These are phyloP conservation scores for Mythimna albipuncta DNA, from an alignment of 2,888 invertebrate genomes.

Conservation along the genomic window DNA sequence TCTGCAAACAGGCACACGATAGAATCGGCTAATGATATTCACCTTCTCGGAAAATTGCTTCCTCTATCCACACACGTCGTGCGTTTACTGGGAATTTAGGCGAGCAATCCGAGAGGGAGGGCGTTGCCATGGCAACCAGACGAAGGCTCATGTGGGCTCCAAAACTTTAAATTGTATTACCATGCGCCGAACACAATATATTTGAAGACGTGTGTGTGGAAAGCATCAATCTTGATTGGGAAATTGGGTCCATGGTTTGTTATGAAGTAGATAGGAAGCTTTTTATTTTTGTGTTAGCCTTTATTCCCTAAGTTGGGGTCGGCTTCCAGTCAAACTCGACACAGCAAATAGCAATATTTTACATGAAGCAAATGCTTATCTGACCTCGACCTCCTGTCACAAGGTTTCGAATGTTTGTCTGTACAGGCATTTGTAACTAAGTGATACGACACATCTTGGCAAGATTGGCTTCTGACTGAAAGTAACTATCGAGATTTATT, in stretches of 20 bases:
- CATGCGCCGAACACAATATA: conserved; percentile 82
- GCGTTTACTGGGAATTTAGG: conserved; percentile 86
- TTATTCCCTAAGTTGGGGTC: too few species aligned
- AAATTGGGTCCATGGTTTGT: conserved; percentile 8
- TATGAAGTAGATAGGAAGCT: background rate
- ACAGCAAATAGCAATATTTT: too few species aligned
- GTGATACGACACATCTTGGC: too few species aligned
- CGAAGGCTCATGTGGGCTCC: conserved; percentile 87
- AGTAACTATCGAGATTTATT: too few species aligned
- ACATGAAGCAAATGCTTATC: too few species aligned
- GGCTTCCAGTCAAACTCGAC: too few species aligned
- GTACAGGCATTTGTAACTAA: too few species aligned
- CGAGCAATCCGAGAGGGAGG: conserved; percentile 78
- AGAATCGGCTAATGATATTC: conserved; percentile 88
- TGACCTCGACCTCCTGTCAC: too few species aligned
- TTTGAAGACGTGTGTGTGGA: conserved; percentile 70
- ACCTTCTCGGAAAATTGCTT: conserved; percentile 88
- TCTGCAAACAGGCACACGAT: conserved; percentile 70
- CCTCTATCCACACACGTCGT: conserved; percentile 85
- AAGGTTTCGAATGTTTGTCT: too few species aligned
- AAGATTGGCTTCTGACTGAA: too few species aligned
- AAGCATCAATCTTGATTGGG: conserved; percentile 73
- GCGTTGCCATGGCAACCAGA: conserved; percentile 87
- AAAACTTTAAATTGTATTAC: conserved; percentile 90
- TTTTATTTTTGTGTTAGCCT: too few species aligned